A percentile compares a stretch with the other conserved stretches of the same genome.
phyloP scores from a whole-genome alignment of 2,888 invertebrate genomes.

The Gandaritis pyraliata region DNA sequence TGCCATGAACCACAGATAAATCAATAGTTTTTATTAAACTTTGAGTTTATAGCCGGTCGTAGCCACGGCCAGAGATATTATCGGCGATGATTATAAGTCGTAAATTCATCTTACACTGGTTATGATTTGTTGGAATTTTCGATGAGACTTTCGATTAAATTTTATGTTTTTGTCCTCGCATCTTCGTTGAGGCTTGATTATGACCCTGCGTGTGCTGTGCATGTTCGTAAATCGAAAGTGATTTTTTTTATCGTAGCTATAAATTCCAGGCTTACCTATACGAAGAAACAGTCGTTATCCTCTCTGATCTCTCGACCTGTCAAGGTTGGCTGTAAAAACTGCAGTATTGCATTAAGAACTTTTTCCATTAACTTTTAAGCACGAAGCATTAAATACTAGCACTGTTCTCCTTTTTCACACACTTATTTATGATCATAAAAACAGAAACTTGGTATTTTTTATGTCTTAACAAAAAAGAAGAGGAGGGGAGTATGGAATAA shows the following conservation, averaged over 20 bases:
- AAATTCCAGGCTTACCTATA: no score
- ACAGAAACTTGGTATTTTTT: no score
- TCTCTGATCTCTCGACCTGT: no score
- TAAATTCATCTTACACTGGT: slow-evolving; percentile 36
- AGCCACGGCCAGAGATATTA: slow-evolving; percentile 30
- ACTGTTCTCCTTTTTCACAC: no score
- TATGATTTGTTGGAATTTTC: slow-evolving; percentile 17
- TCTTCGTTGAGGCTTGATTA: slow-evolving; percentile 5
- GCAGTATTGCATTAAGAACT: no score
- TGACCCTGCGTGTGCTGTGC: neutral
- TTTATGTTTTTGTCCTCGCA: slow-evolving; percentile 6
- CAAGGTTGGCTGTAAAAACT: no score
- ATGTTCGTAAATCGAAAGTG: neutral
- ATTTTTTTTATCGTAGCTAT: neutral
- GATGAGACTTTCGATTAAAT: slow-evolving; percentile 18
- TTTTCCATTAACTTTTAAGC: no score
- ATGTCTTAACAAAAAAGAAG: no score
- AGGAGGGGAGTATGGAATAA: neutral
- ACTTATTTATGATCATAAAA: no score
- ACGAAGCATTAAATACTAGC: no score
- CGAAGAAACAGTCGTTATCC: no score
- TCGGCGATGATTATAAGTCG: slow-evolving; percentile 42
- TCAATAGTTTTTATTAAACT: slow-evolving; percentile 9
- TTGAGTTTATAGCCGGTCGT: slow-evolving; percentile 22
- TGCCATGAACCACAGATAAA: neutral